Evolutionary conservation across 1,140 invertebrate genomes (phyloP), one percentile per base, ranked within the genome.

Genomic region (Sweltsa coloradensis): DNA sequence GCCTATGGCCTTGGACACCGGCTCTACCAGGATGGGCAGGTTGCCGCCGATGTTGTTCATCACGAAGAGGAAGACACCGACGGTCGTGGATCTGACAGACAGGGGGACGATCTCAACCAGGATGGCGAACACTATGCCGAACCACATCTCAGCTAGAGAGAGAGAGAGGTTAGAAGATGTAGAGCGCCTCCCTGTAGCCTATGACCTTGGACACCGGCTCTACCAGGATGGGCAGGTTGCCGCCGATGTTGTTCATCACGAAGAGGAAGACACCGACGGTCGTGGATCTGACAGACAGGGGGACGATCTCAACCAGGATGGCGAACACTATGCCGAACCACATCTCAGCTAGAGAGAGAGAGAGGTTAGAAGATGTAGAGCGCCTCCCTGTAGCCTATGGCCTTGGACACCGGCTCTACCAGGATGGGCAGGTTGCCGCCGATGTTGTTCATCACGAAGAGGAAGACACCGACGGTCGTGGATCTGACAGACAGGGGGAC

Each of bases 11-110:
- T 83, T 80, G 18, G 84, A 78, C 1, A 89, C 79, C 0, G 87
- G 86, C 62, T 89, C 86, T 1, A 92, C 85, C 0, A 89, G 65
- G 55, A 92, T 87, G 5, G 88, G 88, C 45, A 90, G 66, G 64
- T 90, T 90, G n/a, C 88, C 88, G n/a, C 87, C 88, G 47, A 90
- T 77, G 62, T 90, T 91, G 65, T 91, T 92, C 84, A 91, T 90
- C 0, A 90, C 81, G 61, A 92, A 91, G 2, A 92, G 67, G 57
- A 89, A 91, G 2, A 90, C 73, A 0, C 85, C 88, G 3, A 92
- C 79, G 1, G 83, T 83, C 3, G 85, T 88, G 9, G 87, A 89
- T 27, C 87, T 70, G 5, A 89, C 73, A 2, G 78, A 74, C 13
- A 86, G 49, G 1, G 87, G 86, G 6, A 90, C 86, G 49, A 91